Base-by-base conservation (phyloP, 2,113 vertebrate species). In the Equus quagga region DNA sequence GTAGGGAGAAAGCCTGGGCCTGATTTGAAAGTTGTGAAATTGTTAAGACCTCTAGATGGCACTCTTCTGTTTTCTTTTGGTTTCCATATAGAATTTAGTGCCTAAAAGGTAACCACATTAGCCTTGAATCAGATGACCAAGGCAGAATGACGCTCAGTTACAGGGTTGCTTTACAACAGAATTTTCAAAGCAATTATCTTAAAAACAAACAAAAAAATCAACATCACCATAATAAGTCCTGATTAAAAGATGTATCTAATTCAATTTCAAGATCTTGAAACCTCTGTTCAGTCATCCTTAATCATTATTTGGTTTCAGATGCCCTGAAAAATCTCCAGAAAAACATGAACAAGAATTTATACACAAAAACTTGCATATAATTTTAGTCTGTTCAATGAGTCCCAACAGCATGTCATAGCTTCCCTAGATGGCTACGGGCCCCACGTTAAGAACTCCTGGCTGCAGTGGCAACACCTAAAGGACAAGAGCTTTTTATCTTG, bases 11-110 rank as follows among this genome's bases (percentile, higher is more conserved):
- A 26, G 41, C 70, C 26, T 26, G 15, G 58, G n/a, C 8, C 58
- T n/a, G 64, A 73, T 31, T 31, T 13, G 31, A 56, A 78, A 62
- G 31, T 11, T 36, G 26, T 70, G 41, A 72, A 31, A 18, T 6
- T 46, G 5, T 6, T 0, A 23, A 0, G 54, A 58, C 87, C 92
- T 97, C 73, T 84, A 96, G 97, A 79, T 97, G 98, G 98, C 98
- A 94, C 33, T 72, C 89, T 70, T 93, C 65, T 72, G 80, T 97
- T 64, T 96, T 15, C 65, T 46, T 96, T 95, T 73, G 75, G 70
- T 72, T 60, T 12, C 1, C 1, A 21, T 24, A 19, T 3, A 46
- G n/a, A 79, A 21, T 67, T 28, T 69, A 65, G 62, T 2, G 8
- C 0, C 3, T 5, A 49, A 93, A 79, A n/a, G 64, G 54, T 54